A percentile compares a stretch with the other conserved stretches of the same genome.
Conservation (phyloP, 2,797 vertebrate genomes). For the Cynopterus sphinx region DNA sequence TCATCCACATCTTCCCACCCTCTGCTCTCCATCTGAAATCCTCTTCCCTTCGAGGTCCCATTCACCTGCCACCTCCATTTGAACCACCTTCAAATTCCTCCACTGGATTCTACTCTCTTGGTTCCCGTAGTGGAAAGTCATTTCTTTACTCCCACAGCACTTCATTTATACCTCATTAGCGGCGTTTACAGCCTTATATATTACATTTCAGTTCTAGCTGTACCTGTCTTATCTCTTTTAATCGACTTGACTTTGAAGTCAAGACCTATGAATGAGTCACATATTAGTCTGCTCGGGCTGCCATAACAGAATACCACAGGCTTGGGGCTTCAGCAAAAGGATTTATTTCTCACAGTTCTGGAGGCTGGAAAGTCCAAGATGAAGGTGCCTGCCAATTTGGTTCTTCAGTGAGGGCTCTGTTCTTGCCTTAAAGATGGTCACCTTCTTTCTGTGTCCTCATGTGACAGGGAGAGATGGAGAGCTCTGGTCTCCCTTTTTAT, state of each 20-base stretch:
- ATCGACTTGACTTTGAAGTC: slow-evolving; percentile 9
- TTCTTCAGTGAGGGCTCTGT: background rate
- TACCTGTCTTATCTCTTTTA: background rate
- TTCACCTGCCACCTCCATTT: background rate
- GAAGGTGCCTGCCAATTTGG: background rate
- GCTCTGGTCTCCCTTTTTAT: background rate
- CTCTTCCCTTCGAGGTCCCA: background rate
- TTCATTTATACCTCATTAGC: background rate
- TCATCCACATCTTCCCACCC: background rate
- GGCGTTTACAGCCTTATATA: background rate
- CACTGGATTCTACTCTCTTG: background rate
- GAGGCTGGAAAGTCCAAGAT: background rate
- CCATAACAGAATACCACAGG: background rate
- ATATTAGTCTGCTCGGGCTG: background rate
- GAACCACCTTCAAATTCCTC: background rate
- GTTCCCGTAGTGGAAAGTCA: background rate
- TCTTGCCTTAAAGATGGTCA: background rate
- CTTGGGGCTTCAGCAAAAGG: background rate
- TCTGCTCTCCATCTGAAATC: background rate
- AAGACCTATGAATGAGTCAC: background rate
- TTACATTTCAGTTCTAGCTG: background rate
- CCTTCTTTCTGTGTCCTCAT: background rate
- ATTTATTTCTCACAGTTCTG: background rate
- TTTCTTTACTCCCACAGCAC: background rate
- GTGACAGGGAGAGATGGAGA: background rate